Evolutionary conservation across 1,140 invertebrate genomes (phyloP).

Genomic region (Lycorma delicatula): DNA sequence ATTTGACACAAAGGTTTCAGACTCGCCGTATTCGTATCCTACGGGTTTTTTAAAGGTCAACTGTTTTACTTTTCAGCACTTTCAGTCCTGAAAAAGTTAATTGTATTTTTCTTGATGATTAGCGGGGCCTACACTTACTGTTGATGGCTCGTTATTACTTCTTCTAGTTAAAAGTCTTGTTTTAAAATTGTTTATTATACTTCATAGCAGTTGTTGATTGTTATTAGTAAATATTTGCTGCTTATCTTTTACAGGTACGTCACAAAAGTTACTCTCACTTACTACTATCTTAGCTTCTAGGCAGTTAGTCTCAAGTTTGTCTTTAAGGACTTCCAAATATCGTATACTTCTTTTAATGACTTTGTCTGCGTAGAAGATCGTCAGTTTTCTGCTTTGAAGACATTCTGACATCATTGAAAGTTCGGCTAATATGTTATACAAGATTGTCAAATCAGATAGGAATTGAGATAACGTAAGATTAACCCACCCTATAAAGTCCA

Average conservation of each 20-base stretch:
- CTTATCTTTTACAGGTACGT: not conserved
- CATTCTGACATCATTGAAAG: too few species aligned
- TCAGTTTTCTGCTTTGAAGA: too few species aligned
- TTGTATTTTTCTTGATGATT: conserved; percentile 2
- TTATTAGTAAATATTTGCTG: not conserved
- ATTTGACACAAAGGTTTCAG: conserved; percentile 7
- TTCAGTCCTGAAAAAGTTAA: conserved; percentile 8
- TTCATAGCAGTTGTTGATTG: conserved; percentile 4
- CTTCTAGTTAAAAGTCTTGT: conserved; percentile 3
- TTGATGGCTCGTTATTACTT: conserved; percentile 15
- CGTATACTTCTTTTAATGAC: too few species aligned
- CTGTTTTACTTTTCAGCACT: not conserved
- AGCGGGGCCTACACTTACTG: not conserved
- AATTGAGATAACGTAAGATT: too few species aligned
- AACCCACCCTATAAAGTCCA: too few species aligned
- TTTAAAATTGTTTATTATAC: conserved; percentile 12
- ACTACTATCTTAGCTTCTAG: too few species aligned
- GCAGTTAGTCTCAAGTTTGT: too few species aligned
- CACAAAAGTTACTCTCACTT: too few species aligned
- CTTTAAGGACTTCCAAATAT: too few species aligned
- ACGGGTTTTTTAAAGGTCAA: conserved; percentile 2
- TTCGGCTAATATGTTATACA: too few species aligned
- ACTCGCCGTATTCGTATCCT: conserved; percentile 3
- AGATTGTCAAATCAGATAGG: too few species aligned
- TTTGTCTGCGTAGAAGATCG: too few species aligned